Percentiles rank a stretch among this genome's conserved stretches.
phyloP scores from a whole-genome alignment of 2,888 invertebrate genomes.

The Eupithecia dodoneata region DNA sequence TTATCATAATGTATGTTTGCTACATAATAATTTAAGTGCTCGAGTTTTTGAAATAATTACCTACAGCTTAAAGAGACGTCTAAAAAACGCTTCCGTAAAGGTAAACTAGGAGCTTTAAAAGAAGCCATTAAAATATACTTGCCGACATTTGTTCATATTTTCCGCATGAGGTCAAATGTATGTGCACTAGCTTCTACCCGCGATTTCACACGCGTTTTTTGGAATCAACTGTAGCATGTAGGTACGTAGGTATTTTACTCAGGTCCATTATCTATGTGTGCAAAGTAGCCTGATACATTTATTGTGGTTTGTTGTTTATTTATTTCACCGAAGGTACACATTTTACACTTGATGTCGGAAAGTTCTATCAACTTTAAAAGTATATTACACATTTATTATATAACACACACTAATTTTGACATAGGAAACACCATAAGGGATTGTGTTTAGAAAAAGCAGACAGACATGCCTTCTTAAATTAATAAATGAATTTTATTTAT shows the following conservation, averaged over 20 bases:
- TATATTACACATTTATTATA: too few species aligned
- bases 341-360: too few species aligned
- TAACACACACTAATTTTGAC: too few species aligned
- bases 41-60: conserved; percentile 15
- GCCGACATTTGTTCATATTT: background rate
- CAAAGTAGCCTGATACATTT: background rate
- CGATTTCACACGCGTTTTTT: background rate
- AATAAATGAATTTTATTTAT: too few species aligned
- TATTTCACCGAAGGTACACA: too few species aligned
- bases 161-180: background rate
- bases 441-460: too few species aligned
- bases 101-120: background rate
- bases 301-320: too few species aligned
- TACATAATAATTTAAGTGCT: conserved; percentile 7
- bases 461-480: too few species aligned
- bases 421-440: too few species aligned
- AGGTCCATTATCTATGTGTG: background rate
- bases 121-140: background rate
- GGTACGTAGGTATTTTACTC: background rate
- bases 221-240: background rate
- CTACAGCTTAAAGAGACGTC: conserved; percentile 2
- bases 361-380: too few species aligned
- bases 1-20: conserved; percentile 10
- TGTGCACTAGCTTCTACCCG: background rate
- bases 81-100: conserved; percentile 6